A percentile compares a stretch with the other conserved stretches of the same genome.
phyloP scores from a whole-genome alignment of 1,140 invertebrate species.

The Brevipalpus yothersi region DNA sequence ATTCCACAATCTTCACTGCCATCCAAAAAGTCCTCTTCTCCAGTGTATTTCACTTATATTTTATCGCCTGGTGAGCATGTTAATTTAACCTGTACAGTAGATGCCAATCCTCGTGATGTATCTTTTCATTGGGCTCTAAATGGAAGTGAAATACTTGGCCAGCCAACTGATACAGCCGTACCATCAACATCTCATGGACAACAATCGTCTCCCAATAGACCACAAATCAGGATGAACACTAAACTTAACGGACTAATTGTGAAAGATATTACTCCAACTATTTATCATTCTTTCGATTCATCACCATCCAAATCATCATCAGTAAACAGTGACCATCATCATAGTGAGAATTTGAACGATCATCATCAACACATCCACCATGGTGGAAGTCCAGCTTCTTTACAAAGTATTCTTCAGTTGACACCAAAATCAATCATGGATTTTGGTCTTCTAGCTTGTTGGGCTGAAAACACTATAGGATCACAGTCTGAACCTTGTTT shows the following conservation, averaged over 20 bases:
- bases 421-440: conserved; percentile 2
- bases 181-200: too few species aligned
- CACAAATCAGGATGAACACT: too few species aligned
- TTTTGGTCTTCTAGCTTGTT: conserved; percentile 14
- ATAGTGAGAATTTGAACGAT: neutral
- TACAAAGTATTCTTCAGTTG: neutral
- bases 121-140: neutral
- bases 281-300: neutral
- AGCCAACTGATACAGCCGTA: too few species aligned
- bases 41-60: neutral
- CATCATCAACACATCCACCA: neutral
- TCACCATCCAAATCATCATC: neutral
- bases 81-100: neutral
- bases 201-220: too few species aligned
- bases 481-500: conserved; percentile 15
- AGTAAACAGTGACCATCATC: neutral
- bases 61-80: neutral
- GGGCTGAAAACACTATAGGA: conserved; percentile 15
- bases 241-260: neutral
- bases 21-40: neutral
- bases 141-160: neutral
- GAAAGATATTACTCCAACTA: neutral
- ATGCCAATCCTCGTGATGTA: neutral
- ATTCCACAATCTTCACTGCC: neutral
- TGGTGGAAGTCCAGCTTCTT: neutral